These are phyloP conservation scores for Cynoglossus semilaevis DNA, from an alignment of 2,113 vertebrate species.

Conservation along the genomic window DNA sequence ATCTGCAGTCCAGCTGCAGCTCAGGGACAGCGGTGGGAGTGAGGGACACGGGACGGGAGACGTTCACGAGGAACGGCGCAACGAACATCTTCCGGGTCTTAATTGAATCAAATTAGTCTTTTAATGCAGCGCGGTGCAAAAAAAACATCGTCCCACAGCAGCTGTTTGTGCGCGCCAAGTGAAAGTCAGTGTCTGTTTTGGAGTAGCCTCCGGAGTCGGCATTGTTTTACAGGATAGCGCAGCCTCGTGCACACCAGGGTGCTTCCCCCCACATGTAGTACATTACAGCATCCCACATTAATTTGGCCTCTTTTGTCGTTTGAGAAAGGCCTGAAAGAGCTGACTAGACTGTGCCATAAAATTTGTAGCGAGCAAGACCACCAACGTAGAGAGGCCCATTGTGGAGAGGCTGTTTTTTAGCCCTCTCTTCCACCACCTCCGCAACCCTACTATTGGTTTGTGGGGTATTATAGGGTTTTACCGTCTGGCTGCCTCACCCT, in stretches of 20 bases:
- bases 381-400: constrained; percentile 54
- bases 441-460: constrained; percentile 22
- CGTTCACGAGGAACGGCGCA: background rate
- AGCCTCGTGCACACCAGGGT: constrained; percentile 20
- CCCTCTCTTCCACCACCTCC: constrained; percentile 13
- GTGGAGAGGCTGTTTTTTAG: constrained; percentile 37
- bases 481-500: constrained; percentile 26
- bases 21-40: constrained; percentile 44
- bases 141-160: background rate
- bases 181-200: constrained; percentile 7
- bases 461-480: constrained; percentile 47
- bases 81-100: background rate
- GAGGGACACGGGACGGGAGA: constrained; percentile 22
- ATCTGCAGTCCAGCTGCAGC: constrained; percentile 63
- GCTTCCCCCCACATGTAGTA: constrained; percentile 33
- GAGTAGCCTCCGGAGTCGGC: constrained; percentile 11
- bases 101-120: background rate
- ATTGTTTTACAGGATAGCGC: constrained; percentile 20
- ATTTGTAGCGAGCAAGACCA: constrained; percentile 49
- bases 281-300: constrained; percentile 46
- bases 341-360: constrained; percentile 58
- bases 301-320: constrained; percentile 32
- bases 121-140: background rate
- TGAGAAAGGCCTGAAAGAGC: constrained; percentile 40
- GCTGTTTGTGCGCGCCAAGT: constrained; percentile 11